Conservation (phyloP, 2,113 vertebrate species). For the Atherinomorus stipes region DNA sequence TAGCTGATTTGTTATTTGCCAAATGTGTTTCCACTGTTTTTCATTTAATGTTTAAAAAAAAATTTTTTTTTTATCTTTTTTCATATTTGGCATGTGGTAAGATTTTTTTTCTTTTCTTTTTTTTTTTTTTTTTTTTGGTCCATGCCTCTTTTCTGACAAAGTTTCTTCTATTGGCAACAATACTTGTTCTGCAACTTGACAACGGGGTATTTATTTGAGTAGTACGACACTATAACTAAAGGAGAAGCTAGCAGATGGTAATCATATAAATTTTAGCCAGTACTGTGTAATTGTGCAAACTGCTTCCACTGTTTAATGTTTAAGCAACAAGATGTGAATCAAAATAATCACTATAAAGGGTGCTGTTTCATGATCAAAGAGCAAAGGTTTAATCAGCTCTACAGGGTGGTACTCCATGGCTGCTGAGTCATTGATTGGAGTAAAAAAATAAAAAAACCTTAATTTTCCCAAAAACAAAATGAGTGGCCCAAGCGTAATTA, state of each 20-base stretch:
- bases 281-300: not conserved
- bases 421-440: no score
- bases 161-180: not conserved
- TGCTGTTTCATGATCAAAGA: not conserved
- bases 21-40: not conserved
- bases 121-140: not conserved
- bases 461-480: no score
- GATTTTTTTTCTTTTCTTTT: not conserved
- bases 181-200: not conserved
- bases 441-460: no score
- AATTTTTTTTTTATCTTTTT: not conserved
- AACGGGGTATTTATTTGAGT: not conserved
- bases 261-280: no score
- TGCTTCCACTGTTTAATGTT: not conserved
- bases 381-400: no score
- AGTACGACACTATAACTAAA: not conserved
- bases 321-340: constrained; percentile 4
- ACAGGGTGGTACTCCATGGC: no score
- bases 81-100: not conserved
- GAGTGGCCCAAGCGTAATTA: no score
- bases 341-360: constrained; percentile 17
- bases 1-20: not conserved
- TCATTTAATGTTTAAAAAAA: not conserved
- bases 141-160: not conserved
- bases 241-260: not conserved